phyloP scores from a whole-genome alignment of 2,888 invertebrate genomes.

The Apocheima hispidaria region DNA sequence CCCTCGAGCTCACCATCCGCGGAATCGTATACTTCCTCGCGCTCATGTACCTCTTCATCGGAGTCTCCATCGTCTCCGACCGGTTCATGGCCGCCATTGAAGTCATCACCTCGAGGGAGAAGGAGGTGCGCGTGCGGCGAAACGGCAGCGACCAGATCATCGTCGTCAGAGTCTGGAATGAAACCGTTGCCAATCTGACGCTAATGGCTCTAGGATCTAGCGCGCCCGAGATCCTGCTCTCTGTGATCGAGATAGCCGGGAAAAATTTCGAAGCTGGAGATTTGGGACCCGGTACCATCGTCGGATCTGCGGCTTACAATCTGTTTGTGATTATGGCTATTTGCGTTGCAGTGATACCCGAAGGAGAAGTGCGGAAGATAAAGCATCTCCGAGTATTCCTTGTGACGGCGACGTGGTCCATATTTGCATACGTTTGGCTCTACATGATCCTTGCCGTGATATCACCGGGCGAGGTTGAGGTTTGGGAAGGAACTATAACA shows the following conservation, averaged over 20 bases:
- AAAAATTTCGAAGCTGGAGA: slow-evolving; percentile 98
- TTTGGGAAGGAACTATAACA: slow-evolving; percentile 99
- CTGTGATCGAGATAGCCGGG: slow-evolving; percentile 98
- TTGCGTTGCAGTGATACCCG: slow-evolving; percentile 96
- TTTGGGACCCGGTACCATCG: slow-evolving; percentile 98
- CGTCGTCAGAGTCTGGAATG: slow-evolving; percentile 99
- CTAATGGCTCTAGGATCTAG: slow-evolving; percentile 99
- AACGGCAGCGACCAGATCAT: slow-evolving; percentile 96
- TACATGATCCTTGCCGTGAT: slow-evolving; percentile 96
- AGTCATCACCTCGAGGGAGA: slow-evolving; percentile 99
- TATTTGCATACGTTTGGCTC: slow-evolving; percentile 99
- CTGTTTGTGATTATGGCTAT: slow-evolving; percentile 98
- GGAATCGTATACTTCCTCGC: slow-evolving; percentile 96
- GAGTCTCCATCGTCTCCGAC: slow-evolving; percentile 99
- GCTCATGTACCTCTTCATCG: slow-evolving; percentile 98
- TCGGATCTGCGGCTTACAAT: slow-evolving; percentile 99
- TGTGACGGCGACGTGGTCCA: slow-evolving; percentile 98
- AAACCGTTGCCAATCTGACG: slow-evolving; percentile 99
- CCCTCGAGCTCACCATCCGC: slow-evolving; percentile 92
- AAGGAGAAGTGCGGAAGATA: slow-evolving; percentile 96
- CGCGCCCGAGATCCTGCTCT: slow-evolving; percentile 98
- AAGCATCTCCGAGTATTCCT: slow-evolving; percentile 99
- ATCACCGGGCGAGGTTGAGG: slow-evolving; percentile 94
- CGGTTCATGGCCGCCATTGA: slow-evolving; percentile 99
- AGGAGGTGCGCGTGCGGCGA: slow-evolving; percentile 96